A percentile compares a stretch with the other conserved stretches of the same genome.
phyloP scores from a whole-genome alignment of 64 coral and sea anemone genomes.

The Porites australiensis region DNA sequence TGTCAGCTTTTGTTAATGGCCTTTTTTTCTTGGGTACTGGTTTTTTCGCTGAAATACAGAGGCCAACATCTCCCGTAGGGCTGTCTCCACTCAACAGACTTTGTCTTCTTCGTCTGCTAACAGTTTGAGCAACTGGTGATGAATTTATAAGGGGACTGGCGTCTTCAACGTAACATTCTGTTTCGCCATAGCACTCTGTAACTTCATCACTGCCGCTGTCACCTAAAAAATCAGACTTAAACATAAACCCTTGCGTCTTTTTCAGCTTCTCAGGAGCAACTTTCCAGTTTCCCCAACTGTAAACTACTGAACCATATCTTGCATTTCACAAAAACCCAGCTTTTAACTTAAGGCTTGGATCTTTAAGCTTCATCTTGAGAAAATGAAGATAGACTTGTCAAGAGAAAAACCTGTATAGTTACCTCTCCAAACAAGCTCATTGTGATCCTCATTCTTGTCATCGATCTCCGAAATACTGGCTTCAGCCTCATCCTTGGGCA shows the following conservation, averaged over 20 bases:
- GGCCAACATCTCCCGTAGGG: background rate
- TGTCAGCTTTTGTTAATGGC: background rate
- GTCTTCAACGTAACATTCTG: constrained; percentile 4
- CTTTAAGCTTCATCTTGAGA: too few relatives aligned
- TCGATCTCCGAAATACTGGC: background rate
- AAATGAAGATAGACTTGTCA: too few relatives aligned
- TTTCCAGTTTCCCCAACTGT: too few relatives aligned
- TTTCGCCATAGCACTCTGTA: background rate
- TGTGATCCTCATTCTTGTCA: background rate
- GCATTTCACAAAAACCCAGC: too few relatives aligned
- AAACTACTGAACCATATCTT: too few relatives aligned
- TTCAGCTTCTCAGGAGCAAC: too few relatives aligned
- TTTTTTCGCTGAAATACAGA: too few relatives aligned
- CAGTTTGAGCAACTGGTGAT: background rate
- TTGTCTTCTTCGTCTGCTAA: background rate
- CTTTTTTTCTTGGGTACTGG: background rate
- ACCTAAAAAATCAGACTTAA: background rate
- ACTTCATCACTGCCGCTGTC: background rate
- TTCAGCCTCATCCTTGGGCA: background rate
- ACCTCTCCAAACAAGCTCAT: background rate
- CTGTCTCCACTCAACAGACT: background rate
- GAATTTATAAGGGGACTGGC: background rate
- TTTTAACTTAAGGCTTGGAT: too few relatives aligned
- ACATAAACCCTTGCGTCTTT: background rate
- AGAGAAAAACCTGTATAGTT: background rate